Conservation (phyloP, 2,113 vertebrate genomes). For the Petroica traversi region DNA sequence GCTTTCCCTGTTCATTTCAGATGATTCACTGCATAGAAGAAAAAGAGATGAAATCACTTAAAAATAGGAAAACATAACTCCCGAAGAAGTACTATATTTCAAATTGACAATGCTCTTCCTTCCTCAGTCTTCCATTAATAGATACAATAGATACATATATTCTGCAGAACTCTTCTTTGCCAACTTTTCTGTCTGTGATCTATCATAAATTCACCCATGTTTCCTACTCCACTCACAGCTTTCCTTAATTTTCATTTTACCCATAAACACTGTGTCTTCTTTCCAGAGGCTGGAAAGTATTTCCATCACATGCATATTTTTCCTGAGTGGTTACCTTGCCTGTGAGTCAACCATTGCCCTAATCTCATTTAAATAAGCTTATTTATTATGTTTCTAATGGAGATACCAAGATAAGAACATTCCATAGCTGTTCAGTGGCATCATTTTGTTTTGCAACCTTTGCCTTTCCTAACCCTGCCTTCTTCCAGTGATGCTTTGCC, state of each 20-base stretch:
- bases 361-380: neutral
- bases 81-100: slow-evolving; percentile 4
- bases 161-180: neutral
- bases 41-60: neutral
- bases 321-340: neutral
- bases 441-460: neutral
- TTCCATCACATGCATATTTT: neutral
- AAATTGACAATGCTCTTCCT: neutral
- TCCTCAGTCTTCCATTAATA: neutral
- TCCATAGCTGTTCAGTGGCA: neutral
- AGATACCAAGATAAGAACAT: neutral
- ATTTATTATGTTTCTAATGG: neutral
- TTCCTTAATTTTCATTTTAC: neutral
- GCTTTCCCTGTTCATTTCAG: neutral
- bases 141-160: neutral
- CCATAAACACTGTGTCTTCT: neutral
- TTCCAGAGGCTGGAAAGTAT: neutral
- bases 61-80: neutral
- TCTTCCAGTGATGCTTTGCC: neutral
- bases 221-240: neutral
- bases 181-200: neutral
- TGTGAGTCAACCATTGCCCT: neutral
- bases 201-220: neutral
- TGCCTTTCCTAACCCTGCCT: neutral
- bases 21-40: slow-evolving; percentile 2